Percentiles rank a stretch among this genome's conserved stretches.
phyloP scores from a whole-genome alignment of 1,140 invertebrate genomes.

The Drosophila repleta region DNA sequence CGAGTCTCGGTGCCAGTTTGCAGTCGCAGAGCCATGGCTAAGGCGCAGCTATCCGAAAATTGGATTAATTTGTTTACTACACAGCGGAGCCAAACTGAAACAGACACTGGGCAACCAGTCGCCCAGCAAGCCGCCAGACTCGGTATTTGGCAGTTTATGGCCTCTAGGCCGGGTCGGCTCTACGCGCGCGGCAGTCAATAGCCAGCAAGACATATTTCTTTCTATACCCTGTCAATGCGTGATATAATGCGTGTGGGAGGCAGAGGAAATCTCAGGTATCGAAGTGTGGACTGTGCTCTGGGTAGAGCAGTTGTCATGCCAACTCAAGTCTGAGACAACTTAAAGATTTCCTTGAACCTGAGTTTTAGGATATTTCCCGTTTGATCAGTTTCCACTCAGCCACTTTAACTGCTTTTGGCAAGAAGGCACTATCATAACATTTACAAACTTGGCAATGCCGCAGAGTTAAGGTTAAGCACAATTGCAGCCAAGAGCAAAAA shows the following conservation, averaged over 20 bases:
- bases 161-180: neutral
- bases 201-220: neutral
- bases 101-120: neutral
- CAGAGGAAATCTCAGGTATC: too few relatives aligned
- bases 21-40: neutral
- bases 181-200: conserved; percentile 3
- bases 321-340: too few relatives aligned
- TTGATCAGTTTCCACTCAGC: too few relatives aligned
- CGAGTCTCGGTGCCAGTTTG: conserved; percentile 1
- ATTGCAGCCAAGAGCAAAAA: too few relatives aligned
- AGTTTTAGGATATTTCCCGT: too few relatives aligned
- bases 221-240: conserved; percentile 24
- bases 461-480: conserved; percentile 1
- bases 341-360: too few relatives aligned
- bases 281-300: too few relatives aligned
- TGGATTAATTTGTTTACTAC: conserved; percentile 80
- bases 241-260: too few relatives aligned
- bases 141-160: conserved; percentile 39
- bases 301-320: too few relatives aligned
- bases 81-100: neutral
- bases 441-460: conserved; percentile 5
- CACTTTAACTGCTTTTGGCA: too few relatives aligned
- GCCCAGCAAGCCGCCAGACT: conserved; percentile 16
- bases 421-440: neutral
- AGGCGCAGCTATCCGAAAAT: conserved; percentile 51